Conservation (phyloP, 2,113 vertebrate species). For the Oryzias melastigma region DNA sequence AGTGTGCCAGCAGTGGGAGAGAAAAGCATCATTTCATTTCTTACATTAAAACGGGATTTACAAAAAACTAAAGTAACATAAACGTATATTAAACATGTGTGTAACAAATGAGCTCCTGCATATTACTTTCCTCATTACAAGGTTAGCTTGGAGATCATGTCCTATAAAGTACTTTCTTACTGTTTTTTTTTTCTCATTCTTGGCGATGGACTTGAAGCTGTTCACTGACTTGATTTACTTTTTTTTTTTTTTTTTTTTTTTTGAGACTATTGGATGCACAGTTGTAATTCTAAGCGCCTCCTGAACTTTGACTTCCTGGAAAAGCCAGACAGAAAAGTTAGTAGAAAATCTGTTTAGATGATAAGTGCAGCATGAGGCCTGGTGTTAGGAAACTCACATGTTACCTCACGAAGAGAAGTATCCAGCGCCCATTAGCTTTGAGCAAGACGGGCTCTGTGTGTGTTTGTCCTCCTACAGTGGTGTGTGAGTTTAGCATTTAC, state of each 20-base stretch:
- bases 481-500: slow-evolving; percentile 47
- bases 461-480: slow-evolving; percentile 18
- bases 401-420: slow-evolving; percentile 39
- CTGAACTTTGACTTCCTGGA: background rate
- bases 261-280: background rate
- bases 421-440: slow-evolving; percentile 37
- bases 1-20: too few relatives aligned
- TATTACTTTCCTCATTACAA: background rate
- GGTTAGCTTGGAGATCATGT: background rate
- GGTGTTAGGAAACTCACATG: slow-evolving; percentile 16
- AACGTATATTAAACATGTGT: background rate
- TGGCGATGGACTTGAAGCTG: slow-evolving; percentile 8
- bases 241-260: slow-evolving; percentile 15
- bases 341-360: background rate
- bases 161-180: background rate
- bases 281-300: slow-evolving; percentile 7
- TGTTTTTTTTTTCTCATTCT: background rate
- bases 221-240: slow-evolving; percentile 7
- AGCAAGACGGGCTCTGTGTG: background rate
- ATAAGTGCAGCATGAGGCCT: slow-evolving; percentile 41
- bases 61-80: too few relatives aligned
- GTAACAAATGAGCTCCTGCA: background rate
- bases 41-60: too few relatives aligned
- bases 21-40: too few relatives aligned
- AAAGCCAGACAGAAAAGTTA: slow-evolving; percentile 29